Evolutionary conservation across 2,888 invertebrate genomes (phyloP).

Genomic region (Ormyrus rosae): DNA sequence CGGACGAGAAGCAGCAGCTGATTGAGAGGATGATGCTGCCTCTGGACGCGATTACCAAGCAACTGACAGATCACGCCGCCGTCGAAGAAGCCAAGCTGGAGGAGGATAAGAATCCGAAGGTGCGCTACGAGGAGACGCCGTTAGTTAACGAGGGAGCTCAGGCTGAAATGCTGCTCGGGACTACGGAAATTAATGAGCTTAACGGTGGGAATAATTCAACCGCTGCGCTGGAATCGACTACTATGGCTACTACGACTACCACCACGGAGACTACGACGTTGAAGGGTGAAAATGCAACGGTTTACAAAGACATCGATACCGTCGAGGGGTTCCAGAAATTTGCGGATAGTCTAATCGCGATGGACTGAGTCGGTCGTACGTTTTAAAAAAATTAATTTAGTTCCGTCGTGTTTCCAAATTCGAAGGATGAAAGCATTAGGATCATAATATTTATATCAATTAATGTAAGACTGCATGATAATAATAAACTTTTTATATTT

Average conservation of each 20-base stretch:
- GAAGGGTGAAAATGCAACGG: neutral
- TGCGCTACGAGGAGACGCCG: conserved; percentile 61
- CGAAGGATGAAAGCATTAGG: neutral
- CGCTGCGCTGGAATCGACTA: conserved; percentile 13
- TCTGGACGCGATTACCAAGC: conserved; percentile 68
- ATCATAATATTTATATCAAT: conserved; percentile 13
- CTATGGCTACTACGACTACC: conserved; percentile 1
- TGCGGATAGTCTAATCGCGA: conserved; percentile 64
- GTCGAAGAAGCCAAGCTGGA: conserved; percentile 63
- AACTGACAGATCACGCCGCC: conserved; percentile 66
- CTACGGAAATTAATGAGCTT: conserved; percentile 50
- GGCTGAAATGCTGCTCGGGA: conserved; percentile 56
- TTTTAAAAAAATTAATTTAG: neutral
- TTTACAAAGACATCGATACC: conserved; percentile 63
- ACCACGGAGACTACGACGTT: conserved; percentile 27
- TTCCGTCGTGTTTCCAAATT: neutral
- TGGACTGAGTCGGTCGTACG: conserved; percentile 56
- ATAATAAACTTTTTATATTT: conserved; percentile 55
- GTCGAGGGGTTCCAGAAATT: conserved; percentile 68
- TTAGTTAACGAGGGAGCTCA: conserved; percentile 57
- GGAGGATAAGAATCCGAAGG: conserved; percentile 49
- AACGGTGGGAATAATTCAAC: neutral
- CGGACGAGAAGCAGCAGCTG: conserved; percentile 63
- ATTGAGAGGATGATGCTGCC: conserved; percentile 66
- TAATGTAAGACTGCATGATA: conserved; percentile 28